Conservation (phyloP, 2,888 invertebrate species). For the Escarpia spicata region DNA sequence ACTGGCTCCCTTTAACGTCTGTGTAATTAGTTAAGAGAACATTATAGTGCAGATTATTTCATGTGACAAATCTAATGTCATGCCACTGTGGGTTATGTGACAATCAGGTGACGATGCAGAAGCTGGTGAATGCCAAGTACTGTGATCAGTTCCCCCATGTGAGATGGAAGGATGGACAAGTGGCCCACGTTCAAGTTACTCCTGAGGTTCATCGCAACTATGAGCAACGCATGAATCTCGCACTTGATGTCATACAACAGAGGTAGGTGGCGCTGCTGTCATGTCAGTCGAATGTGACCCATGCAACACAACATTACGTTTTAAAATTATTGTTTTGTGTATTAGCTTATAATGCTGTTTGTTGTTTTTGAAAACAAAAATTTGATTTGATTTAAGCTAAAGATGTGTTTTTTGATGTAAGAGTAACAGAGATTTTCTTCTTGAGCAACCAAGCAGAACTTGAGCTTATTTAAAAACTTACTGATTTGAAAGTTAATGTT, state of each 20-base stretch:
- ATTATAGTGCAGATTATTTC: background rate
- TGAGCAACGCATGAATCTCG: conserved; percentile 56
- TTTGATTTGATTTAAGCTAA: no score
- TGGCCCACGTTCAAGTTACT: conserved; percentile 65
- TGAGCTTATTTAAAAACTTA: no score
- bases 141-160: conserved; percentile 65
- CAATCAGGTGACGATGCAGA: conserved; percentile 38
- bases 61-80: background rate
- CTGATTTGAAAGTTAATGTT: no score
- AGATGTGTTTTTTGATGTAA: no score
- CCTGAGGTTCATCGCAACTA: conserved; percentile 62
- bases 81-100: background rate
- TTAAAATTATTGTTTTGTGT: no score
- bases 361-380: no score
- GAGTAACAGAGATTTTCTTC: no score
- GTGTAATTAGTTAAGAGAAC: background rate
- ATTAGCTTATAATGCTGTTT: no score
- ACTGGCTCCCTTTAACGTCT: no score
- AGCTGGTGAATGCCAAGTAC: conserved; percentile 64
- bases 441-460: no score
- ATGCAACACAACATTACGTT: no score
- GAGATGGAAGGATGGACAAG: conserved; percentile 62
- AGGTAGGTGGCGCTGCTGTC: conserved; percentile 44
- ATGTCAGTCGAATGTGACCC: background rate
- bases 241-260: conserved; percentile 56